Percentiles rank a stretch among this genome's conserved stretches.
phyloP scores from a whole-genome alignment of 2,888 invertebrate species.

The Caenorhabditis doughertyi region DNA sequence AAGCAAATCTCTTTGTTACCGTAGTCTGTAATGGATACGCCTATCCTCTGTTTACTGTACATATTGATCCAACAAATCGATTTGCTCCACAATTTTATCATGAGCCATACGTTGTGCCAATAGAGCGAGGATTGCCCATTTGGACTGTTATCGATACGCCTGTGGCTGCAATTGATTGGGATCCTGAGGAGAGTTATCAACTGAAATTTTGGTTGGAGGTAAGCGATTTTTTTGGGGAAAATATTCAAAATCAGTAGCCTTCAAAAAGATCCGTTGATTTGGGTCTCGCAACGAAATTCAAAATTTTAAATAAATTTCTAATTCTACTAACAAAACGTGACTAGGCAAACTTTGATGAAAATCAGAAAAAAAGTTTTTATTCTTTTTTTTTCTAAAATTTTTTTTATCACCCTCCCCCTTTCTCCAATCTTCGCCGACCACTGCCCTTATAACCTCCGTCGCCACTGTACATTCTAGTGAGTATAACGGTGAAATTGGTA shows the following conservation, averaged over 20 bases:
- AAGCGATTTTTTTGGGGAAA: no score
- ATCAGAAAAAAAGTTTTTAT: not conserved
- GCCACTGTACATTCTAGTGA: no score
- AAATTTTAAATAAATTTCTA: no score
- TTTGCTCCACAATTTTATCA: conserved; percentile 77
- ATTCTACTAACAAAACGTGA: no score
- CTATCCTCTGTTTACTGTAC: conserved; percentile 78
- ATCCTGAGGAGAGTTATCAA: conserved; percentile 74
- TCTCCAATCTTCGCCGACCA: no score
- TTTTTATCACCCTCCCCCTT: not conserved
- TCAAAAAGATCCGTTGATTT: no score
- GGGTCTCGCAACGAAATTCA: no score
- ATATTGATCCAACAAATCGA: conserved; percentile 74
- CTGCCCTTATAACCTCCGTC: no score
- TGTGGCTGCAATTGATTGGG: conserved; percentile 79
- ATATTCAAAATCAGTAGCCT: no score
- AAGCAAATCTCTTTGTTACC: conserved; percentile 78
- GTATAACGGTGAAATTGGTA: no score
- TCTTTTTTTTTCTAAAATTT: not conserved
- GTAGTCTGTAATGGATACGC: conserved; percentile 78
- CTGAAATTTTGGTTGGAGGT: conserved; percentile 75
- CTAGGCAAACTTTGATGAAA: no score
- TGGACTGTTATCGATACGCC: conserved; percentile 76
- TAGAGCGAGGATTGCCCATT: conserved; percentile 66
- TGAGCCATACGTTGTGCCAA: conserved; percentile 74